A percentile compares a stretch with the other conserved stretches of the same genome.
Evolutionary conservation across 2,888 invertebrate genomes (phyloP).

Genomic region (Heliconius ethilla): DNA sequence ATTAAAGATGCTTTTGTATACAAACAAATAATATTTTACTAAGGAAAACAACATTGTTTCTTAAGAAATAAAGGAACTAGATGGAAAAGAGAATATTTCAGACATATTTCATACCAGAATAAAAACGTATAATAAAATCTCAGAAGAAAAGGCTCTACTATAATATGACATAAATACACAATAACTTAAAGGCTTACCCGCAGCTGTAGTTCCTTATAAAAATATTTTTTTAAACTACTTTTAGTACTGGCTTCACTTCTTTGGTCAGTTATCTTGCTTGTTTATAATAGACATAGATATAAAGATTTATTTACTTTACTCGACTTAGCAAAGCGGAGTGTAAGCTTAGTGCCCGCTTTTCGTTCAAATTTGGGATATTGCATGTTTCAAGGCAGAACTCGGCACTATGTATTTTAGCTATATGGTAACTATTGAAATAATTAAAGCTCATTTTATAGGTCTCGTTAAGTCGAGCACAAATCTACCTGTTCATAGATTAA

Average conservation of each 20-base stretch:
- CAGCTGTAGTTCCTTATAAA: constrained; percentile 28
- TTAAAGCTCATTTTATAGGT: too few species aligned
- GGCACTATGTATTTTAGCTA: too few species aligned
- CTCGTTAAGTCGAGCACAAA: too few species aligned
- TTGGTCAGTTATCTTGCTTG: background rate
- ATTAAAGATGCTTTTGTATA: background rate
- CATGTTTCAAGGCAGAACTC: too few species aligned
- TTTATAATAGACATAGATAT: background rate
- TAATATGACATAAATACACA: constrained; percentile 36
- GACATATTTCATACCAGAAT: constrained; percentile 27
- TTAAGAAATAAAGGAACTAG: background rate
- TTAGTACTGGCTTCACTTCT: background rate
- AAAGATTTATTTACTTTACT: background rate
- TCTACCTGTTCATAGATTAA: too few species aligned
- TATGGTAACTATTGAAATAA: too few species aligned
- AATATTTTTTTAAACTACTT: constrained; percentile 4
- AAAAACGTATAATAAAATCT: constrained; percentile 34
- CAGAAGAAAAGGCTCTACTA: constrained; percentile 30
- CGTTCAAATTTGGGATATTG: too few species aligned
- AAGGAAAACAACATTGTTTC: constrained; percentile 9
- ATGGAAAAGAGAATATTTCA: constrained; percentile 24
- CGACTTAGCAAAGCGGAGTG: too few species aligned
- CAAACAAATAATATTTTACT: background rate
- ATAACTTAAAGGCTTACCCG: constrained; percentile 31
- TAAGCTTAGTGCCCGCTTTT: too few species aligned